Conservation (phyloP, 2,888 invertebrate genomes). For the Latrodectus elegans region DNA sequence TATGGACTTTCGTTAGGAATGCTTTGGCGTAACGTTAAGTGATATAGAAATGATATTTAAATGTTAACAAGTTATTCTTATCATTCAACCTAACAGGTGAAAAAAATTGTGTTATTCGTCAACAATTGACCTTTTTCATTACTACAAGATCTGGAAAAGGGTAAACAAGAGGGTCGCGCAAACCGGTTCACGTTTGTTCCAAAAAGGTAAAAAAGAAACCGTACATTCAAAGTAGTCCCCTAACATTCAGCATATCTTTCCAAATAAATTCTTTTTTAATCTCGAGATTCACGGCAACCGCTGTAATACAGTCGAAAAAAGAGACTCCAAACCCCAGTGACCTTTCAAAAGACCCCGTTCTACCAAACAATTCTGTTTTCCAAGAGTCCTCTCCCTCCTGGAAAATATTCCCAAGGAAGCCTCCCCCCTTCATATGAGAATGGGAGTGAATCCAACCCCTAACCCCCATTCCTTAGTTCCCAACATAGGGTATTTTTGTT, state of each 20-base stretch:
- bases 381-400: conserved; percentile 23
- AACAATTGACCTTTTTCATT: neutral
- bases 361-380: conserved; percentile 48
- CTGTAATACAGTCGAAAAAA: neutral
- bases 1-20: no score
- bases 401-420: conserved; percentile 53
- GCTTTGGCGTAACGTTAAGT: no score
- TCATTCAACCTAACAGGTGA: no score
- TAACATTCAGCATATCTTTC: conserved; percentile 14
- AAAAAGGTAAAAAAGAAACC: conserved; percentile 38
- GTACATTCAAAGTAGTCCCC: conserved; percentile 4
- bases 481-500: neutral
- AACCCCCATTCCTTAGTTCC: neutral
- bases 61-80: no score
- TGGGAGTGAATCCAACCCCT: neutral
- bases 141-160: neutral
- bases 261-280: conserved; percentile 24
- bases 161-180: neutral
- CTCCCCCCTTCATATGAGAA: neutral
- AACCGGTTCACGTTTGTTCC: conserved; percentile 35
- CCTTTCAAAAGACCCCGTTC: conserved; percentile 19
- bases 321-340: conserved; percentile 19
- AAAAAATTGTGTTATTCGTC: no score
- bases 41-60: no score
- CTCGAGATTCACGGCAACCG: neutral